These are phyloP conservation scores for Germaria angustata DNA, from an alignment of 2,888 invertebrate genomes.

Conservation along the genomic window DNA sequence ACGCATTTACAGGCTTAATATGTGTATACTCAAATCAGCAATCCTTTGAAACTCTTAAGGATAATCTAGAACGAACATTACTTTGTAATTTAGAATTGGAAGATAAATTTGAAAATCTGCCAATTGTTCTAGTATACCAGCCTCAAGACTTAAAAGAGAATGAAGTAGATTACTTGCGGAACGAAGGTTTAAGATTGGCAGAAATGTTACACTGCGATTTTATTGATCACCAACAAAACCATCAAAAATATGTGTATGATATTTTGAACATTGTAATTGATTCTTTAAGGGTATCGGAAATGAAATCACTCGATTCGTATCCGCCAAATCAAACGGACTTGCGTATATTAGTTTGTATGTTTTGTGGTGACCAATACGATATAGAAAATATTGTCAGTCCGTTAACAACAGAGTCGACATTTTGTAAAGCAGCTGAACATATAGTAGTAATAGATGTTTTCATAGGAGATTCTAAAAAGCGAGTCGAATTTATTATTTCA, in stretches of 20 bases:
- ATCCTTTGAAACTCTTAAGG: constrained; percentile 94
- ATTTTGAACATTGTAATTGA: constrained; percentile 80
- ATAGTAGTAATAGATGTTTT: constrained; percentile 95
- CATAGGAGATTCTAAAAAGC: constrained; percentile 92
- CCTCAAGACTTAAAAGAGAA: constrained; percentile 91
- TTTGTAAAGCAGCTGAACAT: constrained; percentile 85
- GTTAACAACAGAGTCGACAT: constrained; percentile 88
- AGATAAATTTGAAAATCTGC: constrained; percentile 92
- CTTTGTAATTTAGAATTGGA: constrained; percentile 94
- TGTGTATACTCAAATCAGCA: constrained; percentile 95
- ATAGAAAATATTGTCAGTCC: constrained; percentile 94
- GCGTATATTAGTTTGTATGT: constrained; percentile 96
- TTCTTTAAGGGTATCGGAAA: constrained; percentile 78
- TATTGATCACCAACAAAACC: constrained; percentile 79
- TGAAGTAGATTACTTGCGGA: constrained; percentile 90
- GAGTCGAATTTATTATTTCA: constrained; percentile 93
- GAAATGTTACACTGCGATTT: constrained; percentile 84
- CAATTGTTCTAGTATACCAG: constrained; percentile 94
- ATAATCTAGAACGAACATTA: constrained; percentile 94
- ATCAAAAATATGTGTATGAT: constrained; percentile 80
- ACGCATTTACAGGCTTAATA: constrained; percentile 83
- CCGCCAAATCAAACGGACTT: constrained; percentile 79
- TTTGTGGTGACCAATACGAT: constrained; percentile 96
- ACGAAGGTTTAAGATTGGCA: constrained; percentile 94
- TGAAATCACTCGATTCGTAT: constrained; percentile 79